Conservation (phyloP, 1,140 invertebrate genomes). For the Bombus sylvicola region DNA sequence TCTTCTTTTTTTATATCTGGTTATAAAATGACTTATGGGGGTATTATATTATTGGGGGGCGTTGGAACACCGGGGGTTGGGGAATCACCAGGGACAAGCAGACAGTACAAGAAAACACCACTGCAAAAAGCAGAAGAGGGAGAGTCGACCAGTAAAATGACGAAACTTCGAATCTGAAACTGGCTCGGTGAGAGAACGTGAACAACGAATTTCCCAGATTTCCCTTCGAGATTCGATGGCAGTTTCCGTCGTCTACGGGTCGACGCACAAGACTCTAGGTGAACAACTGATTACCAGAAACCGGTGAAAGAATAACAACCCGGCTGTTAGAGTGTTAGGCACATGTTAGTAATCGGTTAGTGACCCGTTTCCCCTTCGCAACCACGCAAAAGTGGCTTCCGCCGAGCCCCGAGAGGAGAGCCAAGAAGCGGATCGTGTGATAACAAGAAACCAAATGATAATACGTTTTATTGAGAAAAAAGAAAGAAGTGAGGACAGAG, state of each 20-base stretch:
- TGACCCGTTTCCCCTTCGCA: conserved; percentile 68
- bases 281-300: conserved; percentile 26
- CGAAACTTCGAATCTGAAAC: neutral
- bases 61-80: conserved; percentile 8
- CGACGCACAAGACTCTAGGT: neutral
- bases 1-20: neutral
- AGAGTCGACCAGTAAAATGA: neutral
- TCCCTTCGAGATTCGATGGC: neutral
- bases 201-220: too few relatives aligned
- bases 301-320: conserved; percentile 33
- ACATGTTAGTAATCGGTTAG: conserved; percentile 78
- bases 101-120: conserved; percentile 43
- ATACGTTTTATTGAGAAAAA: conserved; percentile 44
- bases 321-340: conserved; percentile 73
- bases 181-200: neutral
- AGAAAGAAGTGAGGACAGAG: conserved; percentile 54
- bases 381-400: conserved; percentile 80
- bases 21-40: neutral
- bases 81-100: conserved; percentile 26
- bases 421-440: conserved; percentile 77
- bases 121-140: conserved; percentile 23
- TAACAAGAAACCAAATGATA: conserved; percentile 49
- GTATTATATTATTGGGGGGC: neutral
- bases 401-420: conserved; percentile 83
- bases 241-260: neutral